Percentiles rank a stretch among this genome's conserved stretches.
Evolutionary conservation across 2,113 vertebrate species (phyloP).

Genomic region (Solea senegalensis): DNA sequence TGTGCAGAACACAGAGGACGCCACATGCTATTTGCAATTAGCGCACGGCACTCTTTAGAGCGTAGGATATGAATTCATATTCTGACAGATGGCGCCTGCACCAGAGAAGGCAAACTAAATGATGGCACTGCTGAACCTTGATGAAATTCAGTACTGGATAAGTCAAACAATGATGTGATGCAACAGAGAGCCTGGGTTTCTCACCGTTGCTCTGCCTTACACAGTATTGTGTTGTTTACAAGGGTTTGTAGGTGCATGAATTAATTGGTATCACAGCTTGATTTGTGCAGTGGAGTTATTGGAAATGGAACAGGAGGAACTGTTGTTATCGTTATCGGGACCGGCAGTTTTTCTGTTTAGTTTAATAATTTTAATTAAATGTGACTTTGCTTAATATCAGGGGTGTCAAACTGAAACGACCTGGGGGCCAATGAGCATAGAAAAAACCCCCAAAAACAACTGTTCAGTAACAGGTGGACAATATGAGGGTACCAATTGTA

Average conservation of each 20-base stretch:
- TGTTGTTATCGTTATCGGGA: no score
- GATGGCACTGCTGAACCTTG: conserved; percentile 17
- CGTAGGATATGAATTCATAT: conserved; percentile 37
- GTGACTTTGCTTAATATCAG: no score
- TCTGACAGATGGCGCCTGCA: conserved; percentile 48
- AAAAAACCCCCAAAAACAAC: no score
- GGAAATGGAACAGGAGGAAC: no score
- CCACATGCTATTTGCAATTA: conserved; percentile 60
- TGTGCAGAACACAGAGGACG: conserved; percentile 29
- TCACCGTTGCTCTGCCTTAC: neutral
- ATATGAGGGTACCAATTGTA: no score
- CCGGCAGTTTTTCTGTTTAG: no score
- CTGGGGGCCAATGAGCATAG: no score
- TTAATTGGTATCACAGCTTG: neutral
- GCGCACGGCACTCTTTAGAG: conserved; percentile 34
- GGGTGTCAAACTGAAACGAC: no score
- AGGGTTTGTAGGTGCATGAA: neutral
- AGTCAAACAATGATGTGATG: conserved; percentile 22
- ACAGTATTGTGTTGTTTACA: neutral
- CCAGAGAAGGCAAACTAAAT: conserved; percentile 7
- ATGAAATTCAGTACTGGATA: conserved; percentile 20
- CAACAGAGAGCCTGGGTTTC: neutral
- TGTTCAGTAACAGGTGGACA: no score
- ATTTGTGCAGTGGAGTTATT: neutral
- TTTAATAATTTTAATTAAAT: no score